These are phyloP conservation scores for Mionectes macconnelli DNA, from an alignment of 2,113 vertebrate species.

Conservation along the genomic window DNA sequence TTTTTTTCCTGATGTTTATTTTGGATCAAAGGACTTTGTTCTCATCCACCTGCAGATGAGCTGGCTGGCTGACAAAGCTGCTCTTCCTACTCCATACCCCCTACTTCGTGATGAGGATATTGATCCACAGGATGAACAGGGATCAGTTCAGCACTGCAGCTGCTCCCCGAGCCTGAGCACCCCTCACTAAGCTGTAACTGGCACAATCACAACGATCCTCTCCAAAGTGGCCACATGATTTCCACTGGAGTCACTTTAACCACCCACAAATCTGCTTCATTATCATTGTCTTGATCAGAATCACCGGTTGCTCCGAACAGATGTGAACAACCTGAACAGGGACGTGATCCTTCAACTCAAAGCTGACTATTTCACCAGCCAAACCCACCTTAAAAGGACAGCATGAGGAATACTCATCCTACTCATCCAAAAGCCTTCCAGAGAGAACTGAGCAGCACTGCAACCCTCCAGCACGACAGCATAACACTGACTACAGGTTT, in stretches of 20 bases:
- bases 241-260: not conserved
- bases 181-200: fast-evolving
- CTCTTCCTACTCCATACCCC: not conserved
- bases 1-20: not conserved
- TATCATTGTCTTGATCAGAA: not conserved
- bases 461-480: not conserved
- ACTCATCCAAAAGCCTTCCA: not conserved
- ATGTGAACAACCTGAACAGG: not conserved
- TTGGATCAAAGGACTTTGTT: not conserved
- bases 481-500: fast-evolving
- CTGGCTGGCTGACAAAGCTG: not conserved
- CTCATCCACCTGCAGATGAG: not conserved
- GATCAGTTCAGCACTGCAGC: not conserved
- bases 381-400: not conserved
- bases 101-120: fast-evolving
- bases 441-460: not conserved
- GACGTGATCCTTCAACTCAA: not conserved
- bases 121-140: not conserved
- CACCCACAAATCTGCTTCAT: not conserved
- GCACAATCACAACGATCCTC: not conserved
- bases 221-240: not conserved
- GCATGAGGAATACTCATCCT: fast-evolving
- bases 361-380: not conserved
- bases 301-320: not conserved
- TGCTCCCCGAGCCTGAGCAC: not conserved